A percentile compares a stretch with the other conserved stretches of the same genome.
Conservation (phyloP, 2,113 vertebrate species). For the Tragelaphus scriptus region DNA sequence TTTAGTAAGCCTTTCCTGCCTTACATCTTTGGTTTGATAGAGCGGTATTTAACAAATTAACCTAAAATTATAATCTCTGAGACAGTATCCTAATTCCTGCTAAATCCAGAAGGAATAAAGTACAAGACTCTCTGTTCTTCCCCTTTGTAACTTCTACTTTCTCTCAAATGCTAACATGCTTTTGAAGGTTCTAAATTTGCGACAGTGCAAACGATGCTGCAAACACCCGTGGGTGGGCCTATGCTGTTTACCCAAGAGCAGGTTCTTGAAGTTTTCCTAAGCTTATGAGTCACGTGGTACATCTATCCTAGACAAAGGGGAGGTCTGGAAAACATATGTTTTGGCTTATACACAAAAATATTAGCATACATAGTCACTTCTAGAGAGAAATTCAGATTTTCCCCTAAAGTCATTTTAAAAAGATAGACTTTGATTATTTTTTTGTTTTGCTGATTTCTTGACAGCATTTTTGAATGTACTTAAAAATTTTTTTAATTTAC, state of each 20-base stretch:
- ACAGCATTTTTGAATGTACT: neutral
- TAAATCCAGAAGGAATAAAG: neutral
- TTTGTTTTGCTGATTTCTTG: neutral
- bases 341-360: neutral
- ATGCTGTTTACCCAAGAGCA: neutral
- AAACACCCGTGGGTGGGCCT: neutral
- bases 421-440: neutral
- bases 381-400: neutral
- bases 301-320: neutral
- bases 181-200: neutral
- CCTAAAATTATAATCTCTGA: conserved; percentile 7
- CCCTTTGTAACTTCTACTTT: neutral
- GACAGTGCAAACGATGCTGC: neutral
- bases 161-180: neutral
- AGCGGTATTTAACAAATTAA: neutral
- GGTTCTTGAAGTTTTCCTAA: neutral
- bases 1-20: neutral
- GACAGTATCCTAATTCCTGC: neutral
- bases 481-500: neutral
- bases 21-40: neutral
- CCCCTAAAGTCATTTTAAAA: neutral
- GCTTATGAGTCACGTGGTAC: neutral
- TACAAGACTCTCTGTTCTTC: neutral
- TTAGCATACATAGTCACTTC: neutral
- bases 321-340: neutral